phyloP scores from a whole-genome alignment of 2,888 invertebrate genomes.

The Lycocerus yunnanus region DNA sequence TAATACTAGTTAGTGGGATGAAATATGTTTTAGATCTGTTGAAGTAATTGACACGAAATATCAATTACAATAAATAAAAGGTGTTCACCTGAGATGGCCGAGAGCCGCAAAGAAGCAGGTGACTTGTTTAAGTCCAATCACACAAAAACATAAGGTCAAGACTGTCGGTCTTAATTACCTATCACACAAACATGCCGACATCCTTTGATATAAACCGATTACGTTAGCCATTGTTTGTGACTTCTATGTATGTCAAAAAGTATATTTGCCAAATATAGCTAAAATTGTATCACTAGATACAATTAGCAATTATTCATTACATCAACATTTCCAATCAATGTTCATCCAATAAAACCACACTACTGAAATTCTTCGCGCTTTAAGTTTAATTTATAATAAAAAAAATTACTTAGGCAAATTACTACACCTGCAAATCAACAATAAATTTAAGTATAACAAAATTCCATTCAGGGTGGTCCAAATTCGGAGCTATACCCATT shows the following conservation, averaged over 20 bases:
- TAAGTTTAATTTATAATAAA: not conserved
- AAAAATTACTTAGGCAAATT: not conserved
- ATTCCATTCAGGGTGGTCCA: constrained; percentile 1
- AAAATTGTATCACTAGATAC: not conserved
- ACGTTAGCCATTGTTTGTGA: constrained; percentile 7
- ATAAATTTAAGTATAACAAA: not conserved
- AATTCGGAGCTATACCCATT: not conserved
- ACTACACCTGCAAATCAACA: not conserved
- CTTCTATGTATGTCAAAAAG: not conserved
- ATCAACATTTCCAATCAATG: not conserved
- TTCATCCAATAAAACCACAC: not conserved
- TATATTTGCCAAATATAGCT: not conserved
- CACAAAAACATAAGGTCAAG: constrained; percentile 30
- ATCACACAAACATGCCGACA: constrained; percentile 44
- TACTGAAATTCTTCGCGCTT: not conserved
- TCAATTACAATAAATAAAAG: constrained; percentile 46
- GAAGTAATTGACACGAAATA: constrained; percentile 46
- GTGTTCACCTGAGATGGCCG: constrained; percentile 37
- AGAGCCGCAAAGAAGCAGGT: constrained; percentile 23
- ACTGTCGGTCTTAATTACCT: constrained; percentile 44
- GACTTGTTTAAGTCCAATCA: constrained; percentile 26
- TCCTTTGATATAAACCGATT: constrained; percentile 44
- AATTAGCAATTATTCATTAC: not conserved
- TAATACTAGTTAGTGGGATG: constrained; percentile 2
- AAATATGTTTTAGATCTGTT: constrained; percentile 28